These are phyloP conservation scores for Hepsetus odoe DNA, from an alignment of 2,113 vertebrate species.

Conservation along the genomic window DNA sequence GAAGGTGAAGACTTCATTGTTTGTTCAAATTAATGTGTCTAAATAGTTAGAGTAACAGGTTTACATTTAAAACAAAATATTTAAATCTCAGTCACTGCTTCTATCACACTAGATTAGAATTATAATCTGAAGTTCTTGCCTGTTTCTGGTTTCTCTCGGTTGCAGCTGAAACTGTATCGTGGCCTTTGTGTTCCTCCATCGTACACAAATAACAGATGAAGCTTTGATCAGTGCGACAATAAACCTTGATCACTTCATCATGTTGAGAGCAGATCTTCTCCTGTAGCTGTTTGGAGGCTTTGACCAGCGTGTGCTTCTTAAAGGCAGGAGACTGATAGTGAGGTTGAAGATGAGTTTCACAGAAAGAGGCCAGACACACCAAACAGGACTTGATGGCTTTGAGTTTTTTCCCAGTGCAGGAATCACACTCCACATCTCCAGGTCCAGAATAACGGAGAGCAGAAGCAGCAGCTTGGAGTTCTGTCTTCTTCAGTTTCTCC, in stretches of 20 bases:
- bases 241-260: background rate
- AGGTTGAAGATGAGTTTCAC: slow-evolving; percentile 15
- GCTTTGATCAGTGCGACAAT: background rate
- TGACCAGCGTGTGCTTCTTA: background rate
- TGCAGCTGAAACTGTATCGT: background rate
- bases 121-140: background rate
- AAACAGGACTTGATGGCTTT: background rate
- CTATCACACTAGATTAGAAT: no score
- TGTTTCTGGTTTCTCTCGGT: background rate
- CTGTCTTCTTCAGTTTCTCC: slow-evolving; percentile 1
- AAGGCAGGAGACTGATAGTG: background rate
- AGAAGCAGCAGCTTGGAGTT: background rate
- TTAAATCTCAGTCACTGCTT: no score
- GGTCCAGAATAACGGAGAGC: background rate
- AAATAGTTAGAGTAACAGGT: no score
- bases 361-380: background rate
- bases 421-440: slow-evolving; percentile 10
- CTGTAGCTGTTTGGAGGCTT: background rate
- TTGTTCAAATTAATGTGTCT: no score
- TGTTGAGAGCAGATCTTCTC: background rate
- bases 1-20: no score
- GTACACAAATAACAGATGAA: background rate
- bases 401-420: background rate
- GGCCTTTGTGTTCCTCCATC: background rate
- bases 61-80: no score